A percentile compares a stretch with the other conserved stretches of the same genome.
phyloP scores from a whole-genome alignment of 2,113 vertebrate species.

The Eubucco bourcierii region DNA sequence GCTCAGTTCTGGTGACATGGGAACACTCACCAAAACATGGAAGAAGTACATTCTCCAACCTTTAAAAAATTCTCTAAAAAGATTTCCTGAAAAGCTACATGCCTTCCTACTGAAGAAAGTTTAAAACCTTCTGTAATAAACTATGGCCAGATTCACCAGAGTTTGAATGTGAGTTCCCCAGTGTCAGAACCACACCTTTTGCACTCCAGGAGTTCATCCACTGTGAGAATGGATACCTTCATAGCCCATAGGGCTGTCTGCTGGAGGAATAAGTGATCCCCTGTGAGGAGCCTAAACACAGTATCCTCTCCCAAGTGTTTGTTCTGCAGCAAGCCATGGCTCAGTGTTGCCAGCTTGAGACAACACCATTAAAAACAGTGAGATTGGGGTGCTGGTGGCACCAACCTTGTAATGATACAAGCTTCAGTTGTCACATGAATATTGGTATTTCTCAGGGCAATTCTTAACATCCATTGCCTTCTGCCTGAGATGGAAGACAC shows the following conservation, averaged over 20 bases:
- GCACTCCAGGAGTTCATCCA: not conserved
- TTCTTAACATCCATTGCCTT: not conserved
- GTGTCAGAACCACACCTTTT: not conserved
- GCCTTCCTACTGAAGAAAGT: not conserved
- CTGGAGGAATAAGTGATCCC: not conserved
- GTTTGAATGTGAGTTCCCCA: not conserved
- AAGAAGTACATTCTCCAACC: not conserved
- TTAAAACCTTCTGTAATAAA: not conserved
- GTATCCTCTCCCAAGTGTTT: not conserved
- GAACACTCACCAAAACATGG: not conserved
- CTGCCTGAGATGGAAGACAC: not conserved
- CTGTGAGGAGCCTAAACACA: fast-evolving
- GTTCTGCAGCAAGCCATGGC: not conserved
- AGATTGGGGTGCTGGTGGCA: not conserved
- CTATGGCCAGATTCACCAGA: not conserved
- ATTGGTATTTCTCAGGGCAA: not conserved
- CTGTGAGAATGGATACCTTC: not conserved
- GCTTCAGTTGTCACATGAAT: fast-evolving
- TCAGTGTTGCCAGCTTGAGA: not conserved
- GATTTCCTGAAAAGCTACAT: not conserved
- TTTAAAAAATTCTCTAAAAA: not conserved
- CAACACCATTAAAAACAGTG: not conserved
- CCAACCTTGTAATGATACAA: not conserved
- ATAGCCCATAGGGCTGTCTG: not conserved
- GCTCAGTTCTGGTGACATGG: not conserved